Percentiles rank a stretch among this genome's conserved stretches.
These are phyloP conservation scores for Balaeniceps rex DNA, from an alignment of 2,113 vertebrate species.

Conservation along the genomic window DNA sequence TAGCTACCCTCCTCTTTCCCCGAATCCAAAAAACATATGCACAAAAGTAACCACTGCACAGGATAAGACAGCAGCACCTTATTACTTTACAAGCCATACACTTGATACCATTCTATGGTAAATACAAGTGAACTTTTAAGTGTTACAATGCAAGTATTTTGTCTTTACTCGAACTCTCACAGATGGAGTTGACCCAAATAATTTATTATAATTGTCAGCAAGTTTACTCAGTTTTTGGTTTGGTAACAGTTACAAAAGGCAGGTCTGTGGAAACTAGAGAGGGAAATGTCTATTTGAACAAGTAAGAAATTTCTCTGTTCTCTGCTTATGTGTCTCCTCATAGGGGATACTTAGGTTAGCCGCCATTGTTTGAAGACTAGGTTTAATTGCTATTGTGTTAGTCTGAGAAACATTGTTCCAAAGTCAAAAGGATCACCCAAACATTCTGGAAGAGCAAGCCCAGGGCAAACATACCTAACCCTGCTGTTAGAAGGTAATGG, in stretches of 20 bases:
- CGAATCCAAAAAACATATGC: accelerated
- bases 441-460: not conserved
- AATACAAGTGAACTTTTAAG: not conserved
- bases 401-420: not conserved
- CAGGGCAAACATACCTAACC: not conserved
- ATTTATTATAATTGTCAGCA: not conserved
- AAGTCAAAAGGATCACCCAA: not conserved
- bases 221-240: not conserved
- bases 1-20: not conserved
- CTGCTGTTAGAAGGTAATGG: not conserved
- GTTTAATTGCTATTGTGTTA: not conserved
- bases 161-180: not conserved
- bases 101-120: not conserved
- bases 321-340: not conserved
- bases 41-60: not conserved
- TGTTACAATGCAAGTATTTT: not conserved
- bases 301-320: not conserved
- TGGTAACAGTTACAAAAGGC: not conserved
- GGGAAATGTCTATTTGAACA: not conserved
- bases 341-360: not conserved
- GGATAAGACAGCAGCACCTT: not conserved
- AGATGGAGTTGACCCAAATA: not conserved
- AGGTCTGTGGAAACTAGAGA: not conserved
- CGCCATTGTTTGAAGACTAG: not conserved
- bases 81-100: not conserved